Conservation (phyloP, 2,797 vertebrate genomes). For the Leptoclinus maculatus region DNA sequence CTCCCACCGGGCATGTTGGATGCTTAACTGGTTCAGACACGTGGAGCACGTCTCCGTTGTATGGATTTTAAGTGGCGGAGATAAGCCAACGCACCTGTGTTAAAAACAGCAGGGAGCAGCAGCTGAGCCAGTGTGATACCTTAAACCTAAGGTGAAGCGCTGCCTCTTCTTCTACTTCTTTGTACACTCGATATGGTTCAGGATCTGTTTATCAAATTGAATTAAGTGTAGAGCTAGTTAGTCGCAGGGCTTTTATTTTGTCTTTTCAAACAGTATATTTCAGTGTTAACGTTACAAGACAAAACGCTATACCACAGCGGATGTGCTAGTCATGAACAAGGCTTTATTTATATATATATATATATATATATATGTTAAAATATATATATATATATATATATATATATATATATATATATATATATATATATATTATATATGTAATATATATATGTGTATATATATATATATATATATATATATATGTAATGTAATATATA, state of each 20-base stretch:
- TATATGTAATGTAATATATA: too few species aligned
- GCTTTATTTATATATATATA: neutral
- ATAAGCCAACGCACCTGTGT: slow-evolving; percentile 69
- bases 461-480: too few species aligned
- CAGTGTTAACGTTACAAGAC: neutral
- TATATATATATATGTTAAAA: too few species aligned
- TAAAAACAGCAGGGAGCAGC: slow-evolving; percentile 59
- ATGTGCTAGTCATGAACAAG: neutral
- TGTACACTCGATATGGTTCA: neutral
- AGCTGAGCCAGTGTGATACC: slow-evolving; percentile 54
- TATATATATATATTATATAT: too few species aligned
- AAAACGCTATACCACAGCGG: neutral
- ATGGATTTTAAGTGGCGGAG: slow-evolving; percentile 64
- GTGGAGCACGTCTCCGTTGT: slow-evolving; percentile 58
- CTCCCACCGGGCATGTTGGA: slow-evolving; percentile 64
- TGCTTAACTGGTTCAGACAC: slow-evolving; percentile 69
- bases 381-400: too few species aligned
- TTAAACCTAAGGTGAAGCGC: slow-evolving; percentile 1
- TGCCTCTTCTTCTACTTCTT: neutral
- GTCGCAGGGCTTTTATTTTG: too few species aligned
- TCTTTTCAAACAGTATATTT: neutral
- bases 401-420: too few species aligned
- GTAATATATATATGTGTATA: too few species aligned
- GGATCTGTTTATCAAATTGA: neutral
- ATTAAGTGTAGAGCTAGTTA: neutral